These are phyloP conservation scores for Ceratoteleas bidentatus DNA, from an alignment of 1,140 invertebrate genomes.

Conservation along the genomic window DNA sequence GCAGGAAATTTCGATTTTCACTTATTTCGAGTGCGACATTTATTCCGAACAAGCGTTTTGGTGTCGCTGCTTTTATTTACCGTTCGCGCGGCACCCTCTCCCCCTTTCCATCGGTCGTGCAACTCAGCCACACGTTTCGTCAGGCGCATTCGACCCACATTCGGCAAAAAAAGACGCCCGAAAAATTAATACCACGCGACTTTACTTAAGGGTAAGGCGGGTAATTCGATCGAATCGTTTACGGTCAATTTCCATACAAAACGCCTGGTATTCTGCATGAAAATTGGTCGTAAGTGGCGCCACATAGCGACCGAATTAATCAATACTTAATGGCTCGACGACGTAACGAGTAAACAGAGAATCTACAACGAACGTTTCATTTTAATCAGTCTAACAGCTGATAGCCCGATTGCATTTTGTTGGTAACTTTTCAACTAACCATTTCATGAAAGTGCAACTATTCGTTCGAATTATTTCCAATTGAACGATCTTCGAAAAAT, in stretches of 20 bases:
- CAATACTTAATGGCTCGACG: conserved; percentile 10
- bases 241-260: conserved; percentile 26
- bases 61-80: conserved; percentile 35
- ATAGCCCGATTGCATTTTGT: no score
- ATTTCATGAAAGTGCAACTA: no score
- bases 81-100: conserved; percentile 1
- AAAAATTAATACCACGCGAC: conserved; percentile 30
- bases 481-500: no score
- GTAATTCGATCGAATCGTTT: conserved; percentile 25
- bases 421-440: no score
- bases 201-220: background rate
- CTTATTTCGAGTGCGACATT: conserved; percentile 36
- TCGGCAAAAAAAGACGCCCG: conserved; percentile 5
- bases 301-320: conserved; percentile 8
- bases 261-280: conserved; percentile 7
- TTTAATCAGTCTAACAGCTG: no score
- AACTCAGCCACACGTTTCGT: conserved; percentile 7
- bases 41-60: conserved; percentile 20
- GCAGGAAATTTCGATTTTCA: conserved; percentile 25
- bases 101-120: background rate
- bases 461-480: no score
- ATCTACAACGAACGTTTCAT: no score
- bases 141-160: conserved; percentile 15
- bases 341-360: no score
- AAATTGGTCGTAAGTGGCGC: conserved; percentile 15